Base-by-base conservation (phyloP, 2,797 vertebrate genomes). In the Pipistrellus pipistrellus region DNA sequence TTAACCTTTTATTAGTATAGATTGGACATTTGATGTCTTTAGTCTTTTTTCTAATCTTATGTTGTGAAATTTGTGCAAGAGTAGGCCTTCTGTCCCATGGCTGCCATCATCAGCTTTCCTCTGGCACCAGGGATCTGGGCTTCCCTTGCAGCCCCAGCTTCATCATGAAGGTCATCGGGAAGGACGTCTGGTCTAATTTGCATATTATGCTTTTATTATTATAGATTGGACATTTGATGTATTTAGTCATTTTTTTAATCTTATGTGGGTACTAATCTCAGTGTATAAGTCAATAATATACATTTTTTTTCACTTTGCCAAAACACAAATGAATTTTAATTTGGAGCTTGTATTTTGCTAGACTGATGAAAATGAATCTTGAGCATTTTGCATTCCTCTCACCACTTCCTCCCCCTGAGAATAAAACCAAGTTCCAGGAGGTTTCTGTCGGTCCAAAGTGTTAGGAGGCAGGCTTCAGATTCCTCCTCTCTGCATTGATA, bases 231-330 rank as follows among this genome's bases (percentile, higher is more conserved):
- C 41, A 59, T 38, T 92, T 90, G 41, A 81, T 48, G 82, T 85
- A 62, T 84, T 72, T 84, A 32, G 48, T 77, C 18, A 75, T 75
- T 90, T 72, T 66, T 71, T 53, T 25, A 82, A 12, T 80, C n/a
- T 69, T 71, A 83, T 21, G 30, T 80, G 66, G n/a, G 17, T 75
- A 75, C 20, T 78, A 81, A 48, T 86, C 46, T 91, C 44, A 78
- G 27, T 2, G 1, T 3, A 10, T 66, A 76, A 93, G 18, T 85
- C 23, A 10, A 59, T 85, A 86, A 64, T 48, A 62, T 4, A 51
- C 35, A 30, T 25, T 90, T 94, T 71, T 71, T n/a, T 90, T 96
- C 30, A 68, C 9, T 62, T 93, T 38, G 25, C 23, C 18, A 73
- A 76, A 85, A 68, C 20, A 46, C 55, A 51, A 41, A 12, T 81